Evolutionary conservation across 2,888 invertebrate genomes (phyloP), one percentile per base, ranked within the genome.

Genomic region (Cheilosia vulpina): DNA sequence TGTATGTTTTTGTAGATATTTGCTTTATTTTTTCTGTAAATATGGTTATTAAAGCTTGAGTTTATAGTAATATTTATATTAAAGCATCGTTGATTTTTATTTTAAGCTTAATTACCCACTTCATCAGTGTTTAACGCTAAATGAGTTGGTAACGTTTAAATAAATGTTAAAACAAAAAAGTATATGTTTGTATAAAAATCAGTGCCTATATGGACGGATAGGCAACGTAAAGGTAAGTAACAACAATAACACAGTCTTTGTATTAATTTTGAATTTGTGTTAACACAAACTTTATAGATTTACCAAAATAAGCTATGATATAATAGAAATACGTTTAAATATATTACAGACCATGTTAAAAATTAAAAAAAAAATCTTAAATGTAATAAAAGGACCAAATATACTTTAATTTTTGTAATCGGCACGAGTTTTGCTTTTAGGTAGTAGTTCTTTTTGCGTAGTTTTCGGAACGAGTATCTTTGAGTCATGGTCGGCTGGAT

Each of bases 1-100:
- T 31, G 50, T 77, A 69, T 73, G 31, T 55, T 60, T 41, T 63
- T 19, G 15, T 69, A 19, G 50, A 76, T 58, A 81, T 50, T 60
- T 72, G 21, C 50, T 71, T 47, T 55, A 27, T 58, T 72, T 65
- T 72, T 65, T 15, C n/a, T 17, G 72, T 62, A 52, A 55, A 65
- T 71, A 72, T 71, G n/a, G 41, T 72, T 71, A 62, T 85, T 81
- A 80, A 80, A 85, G 85, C 85, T 85, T 81, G 76, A 60, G 62
- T 85, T 80, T 60, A 53, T 66, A 77, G 66, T 63, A 50, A 38
- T 72, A 34, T 72, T 68, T 72, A 50, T 76, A 4, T 80, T 85
- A 71, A 85, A 85, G 76, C 71, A 76, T 85, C 71, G 72, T 81
- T 77, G 62, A 72, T 50, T 52, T 52, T 58, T 58, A 27, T 6